Percentiles rank a stretch among this genome's conserved stretches.
These are phyloP conservation scores for Fregata magnificens DNA, from an alignment of 2,113 vertebrate genomes.

Conservation along the genomic window DNA sequence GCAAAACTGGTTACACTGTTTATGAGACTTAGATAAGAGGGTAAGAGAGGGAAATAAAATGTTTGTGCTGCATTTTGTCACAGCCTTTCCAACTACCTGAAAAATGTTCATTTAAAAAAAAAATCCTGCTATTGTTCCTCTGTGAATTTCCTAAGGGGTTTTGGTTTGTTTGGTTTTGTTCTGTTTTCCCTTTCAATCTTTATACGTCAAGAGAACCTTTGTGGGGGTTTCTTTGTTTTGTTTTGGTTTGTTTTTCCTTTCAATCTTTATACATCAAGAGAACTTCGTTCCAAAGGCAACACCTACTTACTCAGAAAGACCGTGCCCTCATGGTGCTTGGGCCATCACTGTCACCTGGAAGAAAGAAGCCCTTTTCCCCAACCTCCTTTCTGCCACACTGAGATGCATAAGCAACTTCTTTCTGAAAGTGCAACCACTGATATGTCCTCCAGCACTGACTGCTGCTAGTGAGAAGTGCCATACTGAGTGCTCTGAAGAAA, in stretches of 20 bases:
- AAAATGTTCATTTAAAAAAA: background rate
- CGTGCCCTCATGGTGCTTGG: background rate
- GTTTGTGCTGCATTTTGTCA: background rate
- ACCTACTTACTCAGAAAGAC: background rate
- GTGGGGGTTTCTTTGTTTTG: background rate
- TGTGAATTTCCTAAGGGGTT: background rate
- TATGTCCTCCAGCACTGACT: background rate
- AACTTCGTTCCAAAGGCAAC: background rate
- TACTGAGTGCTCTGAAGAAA: background rate
- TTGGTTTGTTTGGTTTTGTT: background rate
- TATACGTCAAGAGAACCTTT: background rate
- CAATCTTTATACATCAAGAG: background rate
- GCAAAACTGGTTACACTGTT: background rate
- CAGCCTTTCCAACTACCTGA: background rate
- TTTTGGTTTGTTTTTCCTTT: background rate
- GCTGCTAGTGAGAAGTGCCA: background rate
- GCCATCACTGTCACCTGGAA: background rate
- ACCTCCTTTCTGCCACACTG: background rate
- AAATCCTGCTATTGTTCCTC: background rate
- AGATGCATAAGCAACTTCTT: background rate
- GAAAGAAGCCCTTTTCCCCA: background rate
- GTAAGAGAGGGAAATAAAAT: background rate
- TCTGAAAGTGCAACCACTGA: background rate
- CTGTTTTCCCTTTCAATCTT: background rate
- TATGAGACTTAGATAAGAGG: background rate